phyloP scores from a whole-genome alignment of 2,113 vertebrate genomes.

The Brachyhypopomus gauderio region DNA sequence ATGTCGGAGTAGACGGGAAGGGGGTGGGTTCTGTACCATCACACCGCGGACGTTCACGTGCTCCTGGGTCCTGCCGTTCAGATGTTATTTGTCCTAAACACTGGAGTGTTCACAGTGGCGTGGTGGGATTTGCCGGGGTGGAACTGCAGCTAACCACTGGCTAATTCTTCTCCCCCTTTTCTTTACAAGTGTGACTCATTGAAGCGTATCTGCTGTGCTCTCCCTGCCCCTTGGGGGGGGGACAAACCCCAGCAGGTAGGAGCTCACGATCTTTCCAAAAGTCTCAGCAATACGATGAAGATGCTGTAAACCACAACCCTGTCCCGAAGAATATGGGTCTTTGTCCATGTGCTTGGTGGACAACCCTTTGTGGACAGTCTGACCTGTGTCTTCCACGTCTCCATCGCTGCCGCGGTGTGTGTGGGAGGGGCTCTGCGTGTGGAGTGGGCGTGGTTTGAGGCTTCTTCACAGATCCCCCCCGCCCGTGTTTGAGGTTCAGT shows the following conservation, averaged over 20 bases:
- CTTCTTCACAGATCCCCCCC: not conserved
- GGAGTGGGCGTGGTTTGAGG: not conserved
- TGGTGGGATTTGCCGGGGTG: not conserved
- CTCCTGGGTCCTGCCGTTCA: no score
- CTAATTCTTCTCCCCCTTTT: not conserved
- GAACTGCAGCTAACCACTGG: not conserved
- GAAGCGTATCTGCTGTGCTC: not conserved
- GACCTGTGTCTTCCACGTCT: not conserved
- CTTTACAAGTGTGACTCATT: not conserved
- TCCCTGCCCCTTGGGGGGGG: not conserved
- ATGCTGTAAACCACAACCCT: not conserved
- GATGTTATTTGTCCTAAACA: not conserved
- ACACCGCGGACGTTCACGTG: no score
- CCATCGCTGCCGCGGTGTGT: not conserved
- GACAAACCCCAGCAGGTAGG: not conserved
- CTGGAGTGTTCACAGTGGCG: not conserved
- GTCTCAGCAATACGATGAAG: no score
- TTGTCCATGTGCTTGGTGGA: not conserved
- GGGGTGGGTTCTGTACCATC: no score
- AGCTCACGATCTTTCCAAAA: not conserved
- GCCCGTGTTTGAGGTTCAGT: not conserved
- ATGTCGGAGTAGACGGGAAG: not conserved
- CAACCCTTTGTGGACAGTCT: not conserved
- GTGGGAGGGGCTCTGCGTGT: no score
- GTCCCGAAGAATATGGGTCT: not conserved